phyloP scores from a whole-genome alignment of 1,140 invertebrate genomes.

The Tetragnatha versicolor region DNA sequence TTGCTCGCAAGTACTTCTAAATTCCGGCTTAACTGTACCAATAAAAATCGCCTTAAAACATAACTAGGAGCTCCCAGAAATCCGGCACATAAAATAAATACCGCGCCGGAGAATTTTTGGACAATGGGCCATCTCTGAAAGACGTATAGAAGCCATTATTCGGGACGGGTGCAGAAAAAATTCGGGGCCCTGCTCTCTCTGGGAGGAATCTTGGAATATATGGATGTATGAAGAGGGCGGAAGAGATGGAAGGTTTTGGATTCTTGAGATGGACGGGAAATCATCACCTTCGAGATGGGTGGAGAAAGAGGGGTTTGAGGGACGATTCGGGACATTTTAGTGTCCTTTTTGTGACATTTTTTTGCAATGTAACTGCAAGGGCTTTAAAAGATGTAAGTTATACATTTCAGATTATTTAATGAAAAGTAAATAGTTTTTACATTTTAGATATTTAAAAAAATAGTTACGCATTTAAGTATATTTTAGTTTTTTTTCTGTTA shows the following conservation, averaged over 20 bases:
- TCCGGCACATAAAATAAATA: constrained; percentile 40
- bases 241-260: not conserved
- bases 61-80: constrained; percentile 2
- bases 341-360: no score
- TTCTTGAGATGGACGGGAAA: constrained; percentile 3
- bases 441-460: no score
- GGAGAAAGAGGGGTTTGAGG: not conserved
- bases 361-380: no score
- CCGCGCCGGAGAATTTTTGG: constrained; percentile 1
- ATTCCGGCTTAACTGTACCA: constrained; percentile 12
- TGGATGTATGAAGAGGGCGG: constrained; percentile 22
- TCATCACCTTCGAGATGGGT: constrained; percentile 40
- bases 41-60: constrained; percentile 40
- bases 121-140: constrained; percentile 41
- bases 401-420: no score
- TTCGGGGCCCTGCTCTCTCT: not conserved
- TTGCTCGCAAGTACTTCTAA: constrained; percentile 21
- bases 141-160: constrained; percentile 43
- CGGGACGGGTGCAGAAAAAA: not conserved
- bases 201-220: constrained; percentile 43
- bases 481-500: no score
- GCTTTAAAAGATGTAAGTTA: no score
- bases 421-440: no score
- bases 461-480: no score
- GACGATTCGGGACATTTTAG: no score